phyloP scores from a whole-genome alignment of 1,140 invertebrate species.

The Drosophila repletoides region DNA sequence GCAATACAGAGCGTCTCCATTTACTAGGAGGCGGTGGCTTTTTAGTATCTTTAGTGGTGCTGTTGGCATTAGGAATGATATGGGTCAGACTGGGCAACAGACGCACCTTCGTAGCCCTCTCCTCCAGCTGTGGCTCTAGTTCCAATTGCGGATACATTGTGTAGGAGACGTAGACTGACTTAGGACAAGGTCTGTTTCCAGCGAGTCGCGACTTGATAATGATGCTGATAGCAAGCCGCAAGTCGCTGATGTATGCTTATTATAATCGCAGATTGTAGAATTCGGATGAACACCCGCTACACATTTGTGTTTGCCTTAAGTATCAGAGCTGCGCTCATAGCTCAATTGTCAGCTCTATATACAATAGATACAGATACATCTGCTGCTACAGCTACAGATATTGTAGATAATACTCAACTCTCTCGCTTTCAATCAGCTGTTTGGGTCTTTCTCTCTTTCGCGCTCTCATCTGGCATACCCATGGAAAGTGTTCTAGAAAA shows the following conservation, averaged over 20 bases:
- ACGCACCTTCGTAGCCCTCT: conserved; percentile 48
- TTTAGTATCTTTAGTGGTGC: conserved; percentile 5
- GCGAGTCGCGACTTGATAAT: conserved; percentile 52
- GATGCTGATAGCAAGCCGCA: too few relatives aligned
- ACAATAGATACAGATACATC: neutral
- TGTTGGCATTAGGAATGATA: neutral
- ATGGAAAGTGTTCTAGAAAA: too few relatives aligned
- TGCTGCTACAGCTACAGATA: too few relatives aligned
- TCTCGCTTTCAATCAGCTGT: conserved; percentile 3
- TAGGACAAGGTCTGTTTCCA: conserved; percentile 17
- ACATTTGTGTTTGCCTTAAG: conserved; percentile 56
- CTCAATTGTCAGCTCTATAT: too few relatives aligned
- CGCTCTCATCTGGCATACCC: neutral
- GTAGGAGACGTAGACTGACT: neutral
- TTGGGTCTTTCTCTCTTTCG: neutral
- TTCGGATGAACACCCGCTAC: too few relatives aligned
- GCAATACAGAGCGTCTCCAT: conserved; percentile 49
- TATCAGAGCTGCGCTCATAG: too few relatives aligned
- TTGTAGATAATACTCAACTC: neutral
- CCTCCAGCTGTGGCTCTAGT: conserved; percentile 42
- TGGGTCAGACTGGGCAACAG: conserved; percentile 11
- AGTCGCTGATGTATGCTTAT: too few relatives aligned
- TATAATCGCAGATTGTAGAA: too few relatives aligned
- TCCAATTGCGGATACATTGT: conserved; percentile 69
- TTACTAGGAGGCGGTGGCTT: conserved; percentile 25